Evolutionary conservation across 2,888 invertebrate genomes (phyloP), one percentile per base, ranked within the genome.

Genomic region (Meta bourneti): DNA sequence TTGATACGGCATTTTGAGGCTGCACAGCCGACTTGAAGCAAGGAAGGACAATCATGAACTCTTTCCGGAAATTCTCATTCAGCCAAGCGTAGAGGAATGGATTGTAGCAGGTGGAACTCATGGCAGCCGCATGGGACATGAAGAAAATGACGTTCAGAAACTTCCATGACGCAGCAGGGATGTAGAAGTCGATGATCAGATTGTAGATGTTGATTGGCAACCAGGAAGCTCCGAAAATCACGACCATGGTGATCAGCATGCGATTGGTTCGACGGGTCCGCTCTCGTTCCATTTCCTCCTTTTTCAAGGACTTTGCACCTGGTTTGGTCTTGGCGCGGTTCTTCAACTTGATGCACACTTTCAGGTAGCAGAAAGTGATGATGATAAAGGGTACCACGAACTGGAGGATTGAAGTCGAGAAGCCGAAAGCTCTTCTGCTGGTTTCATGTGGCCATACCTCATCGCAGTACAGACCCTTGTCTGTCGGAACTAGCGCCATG

Each of bases 181-280:
- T 96, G 94, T 97, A 97, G 94, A 98, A 97, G 94, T 98, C 98
- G 7, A 94, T 93, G 8, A 97, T 96, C 61, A 99, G 96, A 94
- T 99, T 99, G 93, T 98, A 97, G 84, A 97, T 95, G 95, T 99
- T 99, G 92, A 99, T 95, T 93, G 98, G 98, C 88, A 98, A 95
- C 98, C 99, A 99, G 70, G 98, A 99, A n/a, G 98, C 95, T 0
- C 98, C 98, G 94, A 99, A 99, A 83, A 99, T 98, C 13, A 97
- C 97, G 9, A 96, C 99, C 99, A 99, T 99, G 2, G 98, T 97
- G 92, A 99, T 98, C 92, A 99, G 95, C 99, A 99, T 99, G 93
- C 98, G 96, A 95, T 99, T 99, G 8, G 99, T 99, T 72, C 98
- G 96, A 88, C 97, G 96, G 94, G 99, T 98, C 89, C 99, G 96